Conservation (phyloP, 2,888 invertebrate species). For the Dasypogon diadema region DNA sequence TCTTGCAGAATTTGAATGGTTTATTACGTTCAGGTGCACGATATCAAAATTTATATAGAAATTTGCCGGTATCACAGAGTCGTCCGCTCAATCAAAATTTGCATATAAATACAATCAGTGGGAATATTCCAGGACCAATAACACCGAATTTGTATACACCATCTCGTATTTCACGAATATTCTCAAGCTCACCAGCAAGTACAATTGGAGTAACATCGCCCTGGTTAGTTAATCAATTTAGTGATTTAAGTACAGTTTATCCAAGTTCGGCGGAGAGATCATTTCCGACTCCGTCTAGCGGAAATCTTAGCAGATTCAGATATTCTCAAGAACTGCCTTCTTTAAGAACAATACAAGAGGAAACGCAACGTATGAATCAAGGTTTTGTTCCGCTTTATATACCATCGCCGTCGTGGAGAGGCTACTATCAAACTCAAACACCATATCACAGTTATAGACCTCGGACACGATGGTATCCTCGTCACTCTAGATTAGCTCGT, state of each 20-base stretch:
- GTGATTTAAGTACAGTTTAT: constrained; percentile 88
- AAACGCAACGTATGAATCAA: constrained; percentile 71
- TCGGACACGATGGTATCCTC: constrained; percentile 75
- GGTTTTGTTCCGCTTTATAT: constrained; percentile 75
- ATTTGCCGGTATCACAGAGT: constrained; percentile 61
- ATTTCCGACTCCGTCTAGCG: constrained; percentile 80
- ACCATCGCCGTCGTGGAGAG: constrained; percentile 73
- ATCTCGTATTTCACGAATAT: constrained; percentile 71
- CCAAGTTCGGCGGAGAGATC: constrained; percentile 85
- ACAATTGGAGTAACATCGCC: constrained; percentile 73
- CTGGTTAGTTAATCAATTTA: constrained; percentile 78
- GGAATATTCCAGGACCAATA: constrained; percentile 57
- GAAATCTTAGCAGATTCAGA: constrained; percentile 69
- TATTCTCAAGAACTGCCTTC: constrained; percentile 82
- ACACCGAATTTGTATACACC: constrained; percentile 67
- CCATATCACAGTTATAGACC: constrained; percentile 70
- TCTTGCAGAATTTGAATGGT: constrained; percentile 67
- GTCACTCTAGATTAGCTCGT: constrained; percentile 76
- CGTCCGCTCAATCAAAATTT: constrained; percentile 64
- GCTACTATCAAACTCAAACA: constrained; percentile 66
- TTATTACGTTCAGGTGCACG: constrained; percentile 62
- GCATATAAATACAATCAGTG: constrained; percentile 67
- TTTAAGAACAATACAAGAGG: constrained; percentile 78
- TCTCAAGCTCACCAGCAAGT: constrained; percentile 77
- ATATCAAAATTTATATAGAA: constrained; percentile 65